A percentile compares a stretch with the other conserved stretches of the same genome.
Conservation (phyloP, 2,888 invertebrate species). For the Drosophila demipolita region DNA sequence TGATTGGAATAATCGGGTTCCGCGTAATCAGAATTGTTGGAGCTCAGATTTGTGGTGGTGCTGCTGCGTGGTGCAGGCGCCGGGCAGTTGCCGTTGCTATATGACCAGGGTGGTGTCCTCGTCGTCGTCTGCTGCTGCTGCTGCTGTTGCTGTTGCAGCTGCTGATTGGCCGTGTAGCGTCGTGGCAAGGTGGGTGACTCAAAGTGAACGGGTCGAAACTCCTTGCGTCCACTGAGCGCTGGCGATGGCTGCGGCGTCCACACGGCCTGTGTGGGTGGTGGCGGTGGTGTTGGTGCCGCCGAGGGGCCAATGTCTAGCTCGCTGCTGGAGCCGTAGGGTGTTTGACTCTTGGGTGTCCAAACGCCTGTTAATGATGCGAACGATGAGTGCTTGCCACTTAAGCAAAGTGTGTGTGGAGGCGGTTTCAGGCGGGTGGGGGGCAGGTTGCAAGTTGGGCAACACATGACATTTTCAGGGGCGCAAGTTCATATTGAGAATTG, state of each 20-base stretch:
- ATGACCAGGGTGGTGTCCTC: slow-evolving; percentile 68
- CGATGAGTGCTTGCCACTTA: slow-evolving; percentile 24
- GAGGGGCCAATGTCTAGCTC: slow-evolving; percentile 80
- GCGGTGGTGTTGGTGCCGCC: slow-evolving; percentile 84
- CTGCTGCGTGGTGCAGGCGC: slow-evolving; percentile 61
- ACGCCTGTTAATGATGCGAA: slow-evolving; percentile 72
- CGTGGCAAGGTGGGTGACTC: slow-evolving; percentile 89
- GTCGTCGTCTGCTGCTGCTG: slow-evolving; percentile 38
- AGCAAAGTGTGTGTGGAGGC: slow-evolving; percentile 16
- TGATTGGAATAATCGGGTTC: slow-evolving; percentile 66
- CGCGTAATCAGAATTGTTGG: slow-evolving; percentile 66
- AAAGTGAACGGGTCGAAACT: slow-evolving; percentile 92
- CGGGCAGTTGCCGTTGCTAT: slow-evolving; percentile 47
- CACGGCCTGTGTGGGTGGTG: slow-evolving; percentile 89
- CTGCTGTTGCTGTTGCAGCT: slow-evolving; percentile 43
- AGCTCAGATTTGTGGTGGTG: slow-evolving; percentile 67
- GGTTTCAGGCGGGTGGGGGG: slow-evolving; percentile 10
- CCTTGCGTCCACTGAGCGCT: slow-evolving; percentile 88
- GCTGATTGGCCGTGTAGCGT: slow-evolving; percentile 76
- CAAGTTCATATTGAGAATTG: slow-evolving; percentile 57
- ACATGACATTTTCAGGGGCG: slow-evolving; percentile 75
- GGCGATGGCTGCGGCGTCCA: slow-evolving; percentile 94
- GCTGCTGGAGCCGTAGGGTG: slow-evolving; percentile 79
- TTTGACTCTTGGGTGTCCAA: slow-evolving; percentile 84
- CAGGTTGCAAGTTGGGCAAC: slow-evolving; percentile 20